phyloP scores from a whole-genome alignment of 2,797 vertebrate genomes.

The Manis crassicaudata region DNA sequence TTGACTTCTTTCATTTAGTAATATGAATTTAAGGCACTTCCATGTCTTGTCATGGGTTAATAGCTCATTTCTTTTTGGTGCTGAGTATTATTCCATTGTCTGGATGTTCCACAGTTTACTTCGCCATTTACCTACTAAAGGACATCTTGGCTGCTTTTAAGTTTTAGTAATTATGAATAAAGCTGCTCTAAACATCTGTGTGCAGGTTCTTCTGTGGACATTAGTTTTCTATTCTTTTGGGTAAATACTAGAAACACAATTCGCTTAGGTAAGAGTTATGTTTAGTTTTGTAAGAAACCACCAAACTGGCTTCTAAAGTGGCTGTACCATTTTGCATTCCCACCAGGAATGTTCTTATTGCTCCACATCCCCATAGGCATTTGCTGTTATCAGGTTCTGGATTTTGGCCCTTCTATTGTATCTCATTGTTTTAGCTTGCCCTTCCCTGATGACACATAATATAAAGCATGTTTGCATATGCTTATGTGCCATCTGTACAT shows the following conservation, averaged over 20 bases:
- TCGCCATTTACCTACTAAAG: background rate
- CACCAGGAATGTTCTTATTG: background rate
- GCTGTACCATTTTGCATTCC: background rate
- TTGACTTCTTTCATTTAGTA: background rate
- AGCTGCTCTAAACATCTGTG: background rate
- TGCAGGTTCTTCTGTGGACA: background rate
- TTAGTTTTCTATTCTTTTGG: background rate
- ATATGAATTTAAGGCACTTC: background rate
- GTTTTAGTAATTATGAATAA: background rate
- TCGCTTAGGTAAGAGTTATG: background rate
- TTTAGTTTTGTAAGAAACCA: background rate
- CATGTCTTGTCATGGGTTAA: background rate
- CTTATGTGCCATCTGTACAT: background rate
- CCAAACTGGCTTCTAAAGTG: background rate
- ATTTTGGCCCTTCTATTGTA: background rate
- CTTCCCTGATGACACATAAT: background rate
- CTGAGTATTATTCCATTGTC: background rate
- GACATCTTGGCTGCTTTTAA: background rate
- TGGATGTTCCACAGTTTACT: background rate
- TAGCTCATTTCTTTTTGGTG: background rate
- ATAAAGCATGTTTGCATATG: background rate
- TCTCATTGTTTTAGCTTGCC: background rate
- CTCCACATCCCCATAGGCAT: too few species aligned
- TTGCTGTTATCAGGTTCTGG: background rate
- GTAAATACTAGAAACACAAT: background rate